These are phyloP conservation scores for Drosophila sordidapex DNA, from an alignment of 2,888 invertebrate species.

Conservation along the genomic window DNA sequence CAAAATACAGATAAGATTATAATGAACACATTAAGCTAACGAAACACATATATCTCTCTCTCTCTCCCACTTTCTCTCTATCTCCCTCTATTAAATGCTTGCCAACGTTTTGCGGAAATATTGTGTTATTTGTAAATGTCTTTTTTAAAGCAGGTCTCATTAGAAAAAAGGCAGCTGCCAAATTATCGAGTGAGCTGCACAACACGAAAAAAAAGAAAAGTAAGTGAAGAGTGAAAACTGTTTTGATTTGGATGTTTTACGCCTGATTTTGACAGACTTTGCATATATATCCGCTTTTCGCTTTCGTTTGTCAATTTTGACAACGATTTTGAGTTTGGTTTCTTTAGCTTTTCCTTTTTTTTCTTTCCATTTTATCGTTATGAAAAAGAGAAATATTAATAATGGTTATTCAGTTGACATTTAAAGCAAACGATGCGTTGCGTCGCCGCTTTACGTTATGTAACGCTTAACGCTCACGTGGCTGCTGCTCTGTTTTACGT, in stretches of 20 bases:
- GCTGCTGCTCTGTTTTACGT: conserved; percentile 70
- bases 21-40: conserved; percentile 11
- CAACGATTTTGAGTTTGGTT: not conserved
- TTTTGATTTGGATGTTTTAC: conserved; percentile 18
- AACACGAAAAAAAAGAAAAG: conserved; percentile 13
- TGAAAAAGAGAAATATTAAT: conserved; percentile 32
- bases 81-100: conserved; percentile 43
- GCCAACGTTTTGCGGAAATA: conserved; percentile 36
- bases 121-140: conserved; percentile 6
- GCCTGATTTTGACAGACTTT: conserved; percentile 28
- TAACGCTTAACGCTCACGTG: conserved; percentile 73
- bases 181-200: conserved; percentile 40
- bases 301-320: conserved; percentile 25
- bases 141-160: conserved; percentile 81
- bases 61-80: conserved; percentile 15
- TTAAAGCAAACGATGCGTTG: conserved; percentile 73
- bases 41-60: not conserved
- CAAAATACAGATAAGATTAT: not conserved
- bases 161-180: conserved; percentile 82
- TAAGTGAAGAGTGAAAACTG: conserved; percentile 3
- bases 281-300: conserved; percentile 16
- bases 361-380: conserved; percentile 11
- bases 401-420: conserved; percentile 65
- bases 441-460: conserved; percentile 43
- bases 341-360: not conserved